Conservation (phyloP, 2,888 invertebrate genomes). For the Iselma pallidipennis region DNA sequence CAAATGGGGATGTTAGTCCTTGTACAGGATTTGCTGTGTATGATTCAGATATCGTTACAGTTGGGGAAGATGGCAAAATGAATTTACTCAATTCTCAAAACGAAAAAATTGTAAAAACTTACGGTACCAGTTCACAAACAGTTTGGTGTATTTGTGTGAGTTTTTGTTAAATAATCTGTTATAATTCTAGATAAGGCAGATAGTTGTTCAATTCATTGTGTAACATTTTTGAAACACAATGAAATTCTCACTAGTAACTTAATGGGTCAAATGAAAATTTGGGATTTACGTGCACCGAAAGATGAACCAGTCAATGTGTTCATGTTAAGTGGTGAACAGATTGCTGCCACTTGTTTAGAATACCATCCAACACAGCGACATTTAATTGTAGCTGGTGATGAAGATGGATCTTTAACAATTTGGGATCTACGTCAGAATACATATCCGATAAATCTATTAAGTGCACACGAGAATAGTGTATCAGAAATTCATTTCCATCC, state of each 20-base stretch:
- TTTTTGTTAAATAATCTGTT: not conserved
- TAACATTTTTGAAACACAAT: conserved; percentile 72
- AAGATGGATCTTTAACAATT: conserved; percentile 83
- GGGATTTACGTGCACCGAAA: conserved; percentile 73
- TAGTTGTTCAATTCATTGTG: conserved; percentile 78
- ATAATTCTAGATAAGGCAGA: conserved; percentile 69
- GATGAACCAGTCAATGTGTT: conserved; percentile 72
- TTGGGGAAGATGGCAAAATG: conserved; percentile 83
- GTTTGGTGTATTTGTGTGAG: not conserved
- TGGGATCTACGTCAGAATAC: conserved; percentile 89
- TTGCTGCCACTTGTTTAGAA: conserved; percentile 74
- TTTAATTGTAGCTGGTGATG: conserved; percentile 79
- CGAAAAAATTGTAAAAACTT: conserved; percentile 56
- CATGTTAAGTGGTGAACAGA: conserved; percentile 73
- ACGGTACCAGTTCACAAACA: conserved; percentile 52
- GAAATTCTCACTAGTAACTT: conserved; percentile 83
- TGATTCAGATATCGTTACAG: conserved; percentile 77
- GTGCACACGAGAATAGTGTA: conserved; percentile 75
- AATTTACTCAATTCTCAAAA: conserved; percentile 61
- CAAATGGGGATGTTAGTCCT: conserved; percentile 62
- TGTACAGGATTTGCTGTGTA: conserved; percentile 78
- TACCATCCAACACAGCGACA: conserved; percentile 89
- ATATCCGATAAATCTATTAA: conserved; percentile 80
- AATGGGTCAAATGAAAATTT: conserved; percentile 88
- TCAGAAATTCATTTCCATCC: conserved; percentile 89